Percentiles rank a stretch among this genome's conserved stretches.
Evolutionary conservation across 2,113 vertebrate genomes (phyloP).

Genomic region (Centropus bengalensis): DNA sequence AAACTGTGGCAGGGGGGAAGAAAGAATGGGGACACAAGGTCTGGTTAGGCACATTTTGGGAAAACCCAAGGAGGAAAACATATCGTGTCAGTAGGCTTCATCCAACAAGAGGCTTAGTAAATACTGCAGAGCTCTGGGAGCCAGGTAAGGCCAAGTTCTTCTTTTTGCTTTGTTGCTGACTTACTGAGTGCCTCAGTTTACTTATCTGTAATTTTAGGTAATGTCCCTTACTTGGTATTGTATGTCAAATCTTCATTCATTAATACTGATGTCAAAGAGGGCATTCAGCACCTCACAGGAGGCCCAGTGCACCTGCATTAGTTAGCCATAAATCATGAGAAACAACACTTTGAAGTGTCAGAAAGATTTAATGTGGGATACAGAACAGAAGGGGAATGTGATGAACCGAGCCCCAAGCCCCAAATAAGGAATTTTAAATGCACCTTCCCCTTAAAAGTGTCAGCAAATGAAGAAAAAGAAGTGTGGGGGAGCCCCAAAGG

Average conservation of each 20-base stretch:
- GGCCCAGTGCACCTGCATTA: conserved; percentile 61
- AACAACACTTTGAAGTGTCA: conserved; percentile 66
- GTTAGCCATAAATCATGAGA: conserved; percentile 65
- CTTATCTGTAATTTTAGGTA: not conserved
- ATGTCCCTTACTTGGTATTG: not conserved
- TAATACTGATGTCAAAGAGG: conserved; percentile 42
- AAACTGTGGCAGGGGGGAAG: not conserved
- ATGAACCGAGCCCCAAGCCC: conserved; percentile 64
- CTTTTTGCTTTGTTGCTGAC: not conserved
- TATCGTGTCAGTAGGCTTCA: not conserved
- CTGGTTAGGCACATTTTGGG: not conserved
- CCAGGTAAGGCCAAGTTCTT: not conserved
- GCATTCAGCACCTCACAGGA: conserved; percentile 45
- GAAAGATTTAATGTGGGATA: conserved; percentile 61
- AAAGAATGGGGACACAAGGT: not conserved
- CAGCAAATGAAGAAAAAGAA: conserved; percentile 71
- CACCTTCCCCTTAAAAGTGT: conserved; percentile 71
- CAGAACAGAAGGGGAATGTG: conserved; percentile 60
- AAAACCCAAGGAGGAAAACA: not conserved
- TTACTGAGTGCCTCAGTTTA: conserved; percentile 33
- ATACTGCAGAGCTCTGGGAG: not conserved
- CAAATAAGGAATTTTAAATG: conserved; percentile 68
- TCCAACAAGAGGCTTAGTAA: not conserved
- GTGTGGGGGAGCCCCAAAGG: conserved; percentile 62
- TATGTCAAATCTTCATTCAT: conserved; percentile 44